Evolutionary conservation across 2,888 invertebrate genomes (phyloP).

Genomic region (Xestia c-nigrum): DNA sequence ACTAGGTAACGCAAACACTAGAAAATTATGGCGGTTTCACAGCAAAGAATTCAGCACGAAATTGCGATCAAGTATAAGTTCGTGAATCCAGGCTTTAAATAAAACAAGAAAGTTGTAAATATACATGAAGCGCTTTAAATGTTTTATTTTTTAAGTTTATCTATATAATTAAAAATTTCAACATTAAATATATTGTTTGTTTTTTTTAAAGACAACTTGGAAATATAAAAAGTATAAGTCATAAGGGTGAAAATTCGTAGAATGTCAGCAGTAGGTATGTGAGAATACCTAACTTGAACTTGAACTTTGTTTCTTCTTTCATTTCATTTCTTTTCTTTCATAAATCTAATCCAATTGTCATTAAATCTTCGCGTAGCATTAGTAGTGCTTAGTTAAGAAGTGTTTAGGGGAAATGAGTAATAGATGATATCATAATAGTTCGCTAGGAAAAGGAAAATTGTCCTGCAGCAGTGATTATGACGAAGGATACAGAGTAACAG

Average conservation of each 20-base stretch:
- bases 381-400: too few species aligned
- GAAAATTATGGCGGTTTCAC: constrained; percentile 77
- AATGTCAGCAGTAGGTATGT: too few species aligned
- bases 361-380: too few species aligned
- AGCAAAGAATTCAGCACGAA: constrained; percentile 44
- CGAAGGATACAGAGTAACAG: background rate
- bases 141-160: constrained; percentile 6
- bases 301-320: too few species aligned
- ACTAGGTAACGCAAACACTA: constrained; percentile 82
- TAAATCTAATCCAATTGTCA: background rate
- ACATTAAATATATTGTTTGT: background rate
- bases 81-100: constrained; percentile 8
- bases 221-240: too few species aligned
- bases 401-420: background rate
- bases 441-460: background rate
- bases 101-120: background rate
- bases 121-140: background rate
- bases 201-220: background rate
- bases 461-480: too few species aligned
- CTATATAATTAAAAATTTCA: constrained; percentile 6
- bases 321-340: too few species aligned
- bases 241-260: too few species aligned
- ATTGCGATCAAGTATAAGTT: constrained; percentile 44
- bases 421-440: background rate
- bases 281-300: background rate